These are phyloP conservation scores for Knipowitschia caucasica DNA, from an alignment of 2,797 vertebrate species.

Conservation along the genomic window DNA sequence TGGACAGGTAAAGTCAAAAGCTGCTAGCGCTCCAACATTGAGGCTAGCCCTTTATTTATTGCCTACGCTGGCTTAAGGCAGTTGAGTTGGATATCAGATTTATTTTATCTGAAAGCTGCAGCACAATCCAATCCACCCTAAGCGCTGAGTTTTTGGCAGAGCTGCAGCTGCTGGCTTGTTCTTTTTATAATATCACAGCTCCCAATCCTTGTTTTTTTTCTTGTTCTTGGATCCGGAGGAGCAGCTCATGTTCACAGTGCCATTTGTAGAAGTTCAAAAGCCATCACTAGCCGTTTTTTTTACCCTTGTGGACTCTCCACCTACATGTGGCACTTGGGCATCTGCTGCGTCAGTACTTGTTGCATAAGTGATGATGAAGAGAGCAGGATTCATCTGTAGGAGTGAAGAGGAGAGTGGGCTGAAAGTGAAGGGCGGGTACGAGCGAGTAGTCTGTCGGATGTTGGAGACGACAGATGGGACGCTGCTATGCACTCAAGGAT, in stretches of 20 bases:
- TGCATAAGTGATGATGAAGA: conserved; percentile 57
- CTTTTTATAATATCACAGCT: conserved; percentile 36
- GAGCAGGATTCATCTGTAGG: conserved; percentile 28
- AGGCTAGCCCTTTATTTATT: neutral
- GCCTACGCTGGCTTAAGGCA: neutral
- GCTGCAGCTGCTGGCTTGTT: conserved; percentile 21
- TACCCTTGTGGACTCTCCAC: conserved; percentile 52
- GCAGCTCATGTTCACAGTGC: conserved; percentile 31
- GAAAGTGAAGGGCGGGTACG: conserved; percentile 23
- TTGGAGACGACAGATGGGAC: conserved; percentile 1
- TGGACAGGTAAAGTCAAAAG: neutral
- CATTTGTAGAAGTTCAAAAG: conserved; percentile 37
- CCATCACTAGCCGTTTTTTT: conserved; percentile 40
- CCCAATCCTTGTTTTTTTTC: conserved; percentile 22
- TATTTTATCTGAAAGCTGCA: neutral
- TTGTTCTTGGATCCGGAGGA: conserved; percentile 18
- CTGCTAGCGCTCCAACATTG: neutral
- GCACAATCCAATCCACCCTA: conserved; percentile 5
- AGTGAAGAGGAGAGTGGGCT: conserved; percentile 46
- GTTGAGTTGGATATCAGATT: neutral
- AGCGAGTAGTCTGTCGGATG: conserved; percentile 25
- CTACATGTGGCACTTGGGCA: conserved; percentile 50
- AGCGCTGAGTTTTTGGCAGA: conserved; percentile 12
- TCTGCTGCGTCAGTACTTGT: conserved; percentile 41
- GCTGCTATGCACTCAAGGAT: too few species aligned